Evolutionary conservation across 64 coral and sea anemone genomes (phyloP).

Genomic region (Porites australiensis): DNA sequence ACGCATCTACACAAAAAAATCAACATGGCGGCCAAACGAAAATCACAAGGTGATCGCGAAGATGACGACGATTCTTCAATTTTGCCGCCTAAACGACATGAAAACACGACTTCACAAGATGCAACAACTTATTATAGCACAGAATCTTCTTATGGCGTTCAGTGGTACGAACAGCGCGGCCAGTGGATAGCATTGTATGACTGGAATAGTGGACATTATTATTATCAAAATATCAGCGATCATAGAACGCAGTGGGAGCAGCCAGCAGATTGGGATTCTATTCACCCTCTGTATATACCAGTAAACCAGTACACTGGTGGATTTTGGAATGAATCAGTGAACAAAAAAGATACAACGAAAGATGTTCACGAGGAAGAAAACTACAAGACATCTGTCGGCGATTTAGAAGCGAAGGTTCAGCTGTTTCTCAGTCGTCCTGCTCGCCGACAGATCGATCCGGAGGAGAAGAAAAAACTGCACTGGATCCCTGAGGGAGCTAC

Average conservation of each 20-base stretch:
- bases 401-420: constrained; percentile 65
- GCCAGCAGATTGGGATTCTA: constrained; percentile 73
- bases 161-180: constrained; percentile 84
- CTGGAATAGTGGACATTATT: constrained; percentile 71
- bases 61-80: background rate
- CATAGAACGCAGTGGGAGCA: constrained; percentile 79
- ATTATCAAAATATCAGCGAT: constrained; percentile 73
- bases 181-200: constrained; percentile 80
- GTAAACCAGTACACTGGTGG: constrained; percentile 8
- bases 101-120: constrained; percentile 8
- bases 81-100: constrained; percentile 30
- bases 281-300: constrained; percentile 69
- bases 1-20: background rate
- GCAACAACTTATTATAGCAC: constrained; percentile 4
- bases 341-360: background rate
- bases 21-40: constrained; percentile 77
- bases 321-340: background rate
- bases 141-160: background rate
- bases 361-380: constrained; percentile 13
- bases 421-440: constrained; percentile 65
- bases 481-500: constrained; percentile 96
- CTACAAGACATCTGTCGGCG: constrained; percentile 31
- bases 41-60: background rate
- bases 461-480: constrained; percentile 85
- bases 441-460: constrained; percentile 82